A percentile compares a stretch with the other conserved stretches of the same genome.
phyloP scores from a whole-genome alignment of 2,113 vertebrate species.

The Herpetotheres cachinnans region DNA sequence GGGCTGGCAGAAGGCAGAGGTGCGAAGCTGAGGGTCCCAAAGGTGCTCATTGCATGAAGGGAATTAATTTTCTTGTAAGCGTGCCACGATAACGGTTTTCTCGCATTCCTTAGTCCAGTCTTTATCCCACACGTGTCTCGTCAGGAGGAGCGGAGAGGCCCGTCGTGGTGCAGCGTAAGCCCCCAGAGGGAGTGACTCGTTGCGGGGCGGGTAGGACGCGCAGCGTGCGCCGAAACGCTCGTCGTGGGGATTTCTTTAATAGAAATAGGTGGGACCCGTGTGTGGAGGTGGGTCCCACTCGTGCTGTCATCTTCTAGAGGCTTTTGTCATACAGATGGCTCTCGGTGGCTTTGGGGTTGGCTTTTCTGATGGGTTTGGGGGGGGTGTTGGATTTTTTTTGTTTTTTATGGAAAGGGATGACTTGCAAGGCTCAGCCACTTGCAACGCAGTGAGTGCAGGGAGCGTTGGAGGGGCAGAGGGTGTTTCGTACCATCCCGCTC shows the following conservation, averaged over 20 bases:
- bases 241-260: fast-evolving
- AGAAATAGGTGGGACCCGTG: background rate
- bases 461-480: background rate
- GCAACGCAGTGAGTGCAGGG: fast-evolving
- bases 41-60: background rate
- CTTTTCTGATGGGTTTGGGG: background rate
- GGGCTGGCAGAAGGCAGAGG: background rate
- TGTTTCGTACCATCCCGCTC: background rate
- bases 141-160: background rate
- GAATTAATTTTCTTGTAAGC: background rate
- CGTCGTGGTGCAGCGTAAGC: fast-evolving
- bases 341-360: background rate
- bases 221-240: fast-evolving
- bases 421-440: background rate
- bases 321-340: background rate
- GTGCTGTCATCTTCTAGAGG: background rate
- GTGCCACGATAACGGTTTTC: background rate
- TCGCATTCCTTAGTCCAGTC: background rate
- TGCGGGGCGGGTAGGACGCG: background rate
- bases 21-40: background rate
- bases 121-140: fast-evolving
- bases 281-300: background rate
- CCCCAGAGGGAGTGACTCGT: background rate
- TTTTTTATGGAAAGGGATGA: too few relatives aligned
- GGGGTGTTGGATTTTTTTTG: background rate